A percentile compares a stretch with the other conserved stretches of the same genome.
Evolutionary conservation across 2,888 invertebrate species (phyloP).

Genomic region (Mylabris sibirica): DNA sequence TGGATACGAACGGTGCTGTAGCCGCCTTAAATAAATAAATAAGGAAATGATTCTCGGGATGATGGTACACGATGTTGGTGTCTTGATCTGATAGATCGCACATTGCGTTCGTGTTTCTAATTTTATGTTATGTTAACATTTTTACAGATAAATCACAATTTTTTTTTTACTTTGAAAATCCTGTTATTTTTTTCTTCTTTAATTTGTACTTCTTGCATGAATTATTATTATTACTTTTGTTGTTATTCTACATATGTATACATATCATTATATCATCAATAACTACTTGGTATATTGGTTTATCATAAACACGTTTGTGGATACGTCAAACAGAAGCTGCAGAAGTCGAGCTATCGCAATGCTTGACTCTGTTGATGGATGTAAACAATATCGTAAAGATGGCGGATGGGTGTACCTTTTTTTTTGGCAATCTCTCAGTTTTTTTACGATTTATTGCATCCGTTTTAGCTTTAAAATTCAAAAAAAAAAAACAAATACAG

Average conservation of each 20-base stretch:
- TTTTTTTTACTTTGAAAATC: not conserved
- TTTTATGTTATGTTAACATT: conserved; percentile 24
- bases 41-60: conserved; percentile 56
- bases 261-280: too few species aligned
- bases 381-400: conserved; percentile 32
- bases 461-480: conserved; percentile 4
- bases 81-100: conserved; percentile 49
- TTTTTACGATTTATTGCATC: conserved; percentile 25
- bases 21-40: conserved; percentile 58
- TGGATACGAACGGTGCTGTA: conserved; percentile 55
- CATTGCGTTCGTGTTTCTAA: conserved; percentile 47
- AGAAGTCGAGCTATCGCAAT: conserved; percentile 30
- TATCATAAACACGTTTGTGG: conserved; percentile 18
- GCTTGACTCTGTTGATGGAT: conserved; percentile 30
- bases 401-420: conserved; percentile 18
- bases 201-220: not conserved
- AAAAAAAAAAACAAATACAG: not conserved
- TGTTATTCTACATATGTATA: not conserved
- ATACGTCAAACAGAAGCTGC: conserved; percentile 24
- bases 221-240: not conserved
- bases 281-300: conserved; percentile 5
- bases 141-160: conserved; percentile 6
- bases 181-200: not conserved
- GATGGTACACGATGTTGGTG: conserved; percentile 39
- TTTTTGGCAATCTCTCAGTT: conserved; percentile 22